These are phyloP conservation scores for Epinotia demarniana DNA, from an alignment of 2,888 invertebrate genomes.

Conservation along the genomic window DNA sequence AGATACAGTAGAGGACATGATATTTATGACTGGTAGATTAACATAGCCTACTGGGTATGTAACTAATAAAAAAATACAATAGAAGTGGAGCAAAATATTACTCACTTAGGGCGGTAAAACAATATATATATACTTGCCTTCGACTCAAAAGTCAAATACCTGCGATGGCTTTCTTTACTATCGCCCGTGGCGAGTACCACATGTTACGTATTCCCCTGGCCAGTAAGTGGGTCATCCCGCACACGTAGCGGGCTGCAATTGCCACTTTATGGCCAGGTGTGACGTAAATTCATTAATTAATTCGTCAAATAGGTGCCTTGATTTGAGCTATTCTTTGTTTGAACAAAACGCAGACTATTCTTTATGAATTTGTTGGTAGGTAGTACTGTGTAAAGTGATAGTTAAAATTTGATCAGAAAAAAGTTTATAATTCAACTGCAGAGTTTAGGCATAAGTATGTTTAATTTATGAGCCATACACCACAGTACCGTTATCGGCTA, in stretches of 20 bases:
- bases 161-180: no score
- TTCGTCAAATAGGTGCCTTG: no score
- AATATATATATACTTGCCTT: no score
- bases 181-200: no score
- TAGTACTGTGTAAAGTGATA: neutral
- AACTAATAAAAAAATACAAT: neutral
- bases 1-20: slow-evolving; percentile 2
- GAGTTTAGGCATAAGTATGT: slow-evolving; percentile 27
- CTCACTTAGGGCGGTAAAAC: no score
- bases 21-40: neutral
- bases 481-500: slow-evolving; percentile 41
- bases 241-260: no score
- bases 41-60: neutral
- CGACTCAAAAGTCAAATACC: no score
- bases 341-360: neutral
- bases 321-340: no score
- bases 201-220: no score
- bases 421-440: slow-evolving; percentile 25
- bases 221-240: no score
- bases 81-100: neutral
- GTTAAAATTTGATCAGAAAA: slow-evolving; percentile 7
- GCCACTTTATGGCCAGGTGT: no score
- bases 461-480: slow-evolving; percentile 42
- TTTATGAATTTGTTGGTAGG: neutral
- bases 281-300: no score